These are phyloP conservation scores for Beaufortia kweichowensis DNA, from an alignment of 2,113 vertebrate species.

Conservation along the genomic window DNA sequence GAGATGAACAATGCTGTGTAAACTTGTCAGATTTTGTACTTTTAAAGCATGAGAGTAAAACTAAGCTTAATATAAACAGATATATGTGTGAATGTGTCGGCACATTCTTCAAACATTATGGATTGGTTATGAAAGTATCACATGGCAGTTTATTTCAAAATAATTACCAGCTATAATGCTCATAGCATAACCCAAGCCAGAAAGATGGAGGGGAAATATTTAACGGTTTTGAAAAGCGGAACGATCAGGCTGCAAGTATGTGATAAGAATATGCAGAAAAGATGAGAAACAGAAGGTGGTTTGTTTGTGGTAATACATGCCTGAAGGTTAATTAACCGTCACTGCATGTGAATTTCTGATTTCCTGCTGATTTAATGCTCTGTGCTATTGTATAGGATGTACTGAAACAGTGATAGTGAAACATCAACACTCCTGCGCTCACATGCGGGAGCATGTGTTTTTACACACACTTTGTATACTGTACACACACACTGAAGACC, in stretches of 20 bases:
- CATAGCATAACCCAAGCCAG: constrained; percentile 15
- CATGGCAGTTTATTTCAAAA: constrained; percentile 33
- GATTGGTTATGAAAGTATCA: constrained; percentile 31
- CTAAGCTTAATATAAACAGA: background rate
- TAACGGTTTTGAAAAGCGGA: constrained; percentile 4
- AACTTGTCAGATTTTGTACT: background rate
- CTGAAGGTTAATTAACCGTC: constrained; percentile 60
- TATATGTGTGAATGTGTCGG: background rate
- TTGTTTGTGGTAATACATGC: constrained; percentile 54
- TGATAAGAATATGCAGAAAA: constrained; percentile 45
- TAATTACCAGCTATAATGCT: constrained; percentile 16
- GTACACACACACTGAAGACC: constrained; percentile 24
- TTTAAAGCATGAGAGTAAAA: background rate
- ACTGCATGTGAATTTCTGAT: constrained; percentile 24
- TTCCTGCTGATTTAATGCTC: background rate
- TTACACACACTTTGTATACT: background rate
- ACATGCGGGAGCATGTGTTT: constrained; percentile 34
- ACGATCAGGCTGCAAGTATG: constrained; percentile 32
- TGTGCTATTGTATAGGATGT: background rate
- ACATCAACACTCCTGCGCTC: constrained; percentile 11
- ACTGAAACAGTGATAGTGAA: background rate
- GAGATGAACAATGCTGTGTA: background rate
- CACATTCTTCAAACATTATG: too few species aligned
- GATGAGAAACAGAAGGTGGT: constrained; percentile 25
- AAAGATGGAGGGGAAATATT: background rate